Conservation (phyloP, 2,797 vertebrate genomes). For the Percopsis omiscomaycus region DNA sequence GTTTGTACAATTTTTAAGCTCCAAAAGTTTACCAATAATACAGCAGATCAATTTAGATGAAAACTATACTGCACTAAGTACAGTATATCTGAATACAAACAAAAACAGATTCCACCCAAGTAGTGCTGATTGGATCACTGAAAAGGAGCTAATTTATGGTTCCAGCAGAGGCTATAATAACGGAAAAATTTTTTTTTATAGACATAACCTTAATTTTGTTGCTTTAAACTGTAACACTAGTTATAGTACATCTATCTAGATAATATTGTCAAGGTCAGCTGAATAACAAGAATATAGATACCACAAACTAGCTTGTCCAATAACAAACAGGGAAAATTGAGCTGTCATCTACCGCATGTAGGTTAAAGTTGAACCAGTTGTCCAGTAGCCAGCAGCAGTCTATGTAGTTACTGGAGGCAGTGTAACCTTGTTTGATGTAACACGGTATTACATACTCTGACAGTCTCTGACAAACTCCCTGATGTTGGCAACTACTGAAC, state of each 20-base stretch:
- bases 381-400: constrained; percentile 11
- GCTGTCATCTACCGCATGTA: neutral
- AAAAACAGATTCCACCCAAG: too few relatives aligned
- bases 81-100: too few relatives aligned
- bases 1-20: too few relatives aligned
- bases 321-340: neutral
- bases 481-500: constrained; percentile 59
- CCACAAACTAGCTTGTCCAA: too few relatives aligned
- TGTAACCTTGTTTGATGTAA: constrained; percentile 29
- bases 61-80: too few relatives aligned
- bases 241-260: neutral
- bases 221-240: neutral
- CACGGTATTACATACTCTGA: constrained; percentile 38
- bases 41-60: too few relatives aligned
- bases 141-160: too few relatives aligned
- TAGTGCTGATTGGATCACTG: too few relatives aligned
- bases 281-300: neutral
- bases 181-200: too few relatives aligned
- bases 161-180: too few relatives aligned
- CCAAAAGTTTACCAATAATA: too few relatives aligned
- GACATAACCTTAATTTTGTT: neutral
- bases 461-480: constrained; percentile 40
- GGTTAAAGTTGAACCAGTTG: neutral
- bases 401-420: constrained; percentile 7
- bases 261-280: neutral